Evolutionary conservation across 2,797 vertebrate genomes (phyloP).

Genomic region (Rhadinocentrus ornatus): DNA sequence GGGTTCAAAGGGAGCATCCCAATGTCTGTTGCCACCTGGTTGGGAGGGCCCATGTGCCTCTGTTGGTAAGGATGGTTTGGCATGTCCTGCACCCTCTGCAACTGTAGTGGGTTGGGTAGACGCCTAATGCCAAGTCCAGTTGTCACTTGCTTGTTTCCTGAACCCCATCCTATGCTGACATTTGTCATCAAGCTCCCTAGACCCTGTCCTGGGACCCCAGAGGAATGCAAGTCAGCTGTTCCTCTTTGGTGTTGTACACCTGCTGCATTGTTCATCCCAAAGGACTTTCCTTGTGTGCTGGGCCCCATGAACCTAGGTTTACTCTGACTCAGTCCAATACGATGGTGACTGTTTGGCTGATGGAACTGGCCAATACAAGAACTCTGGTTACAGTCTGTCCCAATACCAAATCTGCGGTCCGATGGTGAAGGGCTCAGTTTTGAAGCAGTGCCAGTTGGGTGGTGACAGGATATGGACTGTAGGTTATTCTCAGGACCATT

Average conservation of each 20-base stretch:
- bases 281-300: conserved; percentile 79
- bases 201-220: conserved; percentile 79
- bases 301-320: conserved; percentile 84
- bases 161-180: conserved; percentile 84
- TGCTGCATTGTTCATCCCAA: conserved; percentile 80
- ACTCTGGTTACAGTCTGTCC: conserved; percentile 81
- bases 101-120: conserved; percentile 75
- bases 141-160: conserved; percentile 83
- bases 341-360: conserved; percentile 85
- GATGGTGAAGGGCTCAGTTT: conserved; percentile 84
- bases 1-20: conserved; percentile 87
- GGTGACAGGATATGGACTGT: conserved; percentile 84
- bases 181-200: conserved; percentile 83
- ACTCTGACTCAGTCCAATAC: conserved; percentile 83
- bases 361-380: conserved; percentile 84
- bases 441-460: conserved; percentile 80
- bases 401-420: conserved; percentile 84
- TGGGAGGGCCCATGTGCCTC: conserved; percentile 85
- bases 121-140: conserved; percentile 82
- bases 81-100: conserved; percentile 84
- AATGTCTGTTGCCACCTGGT: conserved; percentile 85
- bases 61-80: conserved; percentile 86
- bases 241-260: conserved; percentile 84
- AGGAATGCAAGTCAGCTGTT: conserved; percentile 78
- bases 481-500: conserved; percentile 85